phyloP scores from a whole-genome alignment of 2,113 vertebrate species.

The Larimichthys polyactis region DNA sequence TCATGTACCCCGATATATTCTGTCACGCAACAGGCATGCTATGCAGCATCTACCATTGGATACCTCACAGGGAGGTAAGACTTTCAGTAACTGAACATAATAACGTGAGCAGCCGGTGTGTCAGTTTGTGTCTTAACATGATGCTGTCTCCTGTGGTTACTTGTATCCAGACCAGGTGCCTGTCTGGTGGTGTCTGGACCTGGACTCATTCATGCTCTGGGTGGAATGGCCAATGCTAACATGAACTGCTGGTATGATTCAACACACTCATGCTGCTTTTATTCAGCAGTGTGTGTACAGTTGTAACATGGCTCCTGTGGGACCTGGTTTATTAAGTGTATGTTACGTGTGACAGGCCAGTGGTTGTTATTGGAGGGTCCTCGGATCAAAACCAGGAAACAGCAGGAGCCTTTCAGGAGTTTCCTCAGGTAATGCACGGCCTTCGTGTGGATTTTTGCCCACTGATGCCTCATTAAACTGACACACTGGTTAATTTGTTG shows the following conservation, averaged over 20 bases:
- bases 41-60: slow-evolving; percentile 94
- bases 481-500: neutral
- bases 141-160: slow-evolving; percentile 31
- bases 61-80: slow-evolving; percentile 93
- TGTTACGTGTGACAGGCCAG: slow-evolving; percentile 85
- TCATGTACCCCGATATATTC: neutral
- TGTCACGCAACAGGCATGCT: slow-evolving; percentile 88
- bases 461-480: neutral
- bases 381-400: slow-evolving; percentile 94
- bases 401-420: slow-evolving; percentile 97
- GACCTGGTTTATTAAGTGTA: neutral
- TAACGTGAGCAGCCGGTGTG: slow-evolving; percentile 4
- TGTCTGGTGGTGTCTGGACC: slow-evolving; percentile 97
- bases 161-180: slow-evolving; percentile 88
- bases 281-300: neutral
- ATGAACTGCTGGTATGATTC: slow-evolving; percentile 93
- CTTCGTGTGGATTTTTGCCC: neutral
- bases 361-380: slow-evolving; percentile 95
- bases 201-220: slow-evolving; percentile 92
- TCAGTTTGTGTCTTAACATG: neutral
- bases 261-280: neutral
- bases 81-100: neutral
- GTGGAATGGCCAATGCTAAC: slow-evolving; percentile 97
- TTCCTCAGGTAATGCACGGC: slow-evolving; percentile 89
- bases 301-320: neutral